These are phyloP conservation scores for Alauda arvensis DNA, from an alignment of 2,797 vertebrate species.

Conservation along the genomic window DNA sequence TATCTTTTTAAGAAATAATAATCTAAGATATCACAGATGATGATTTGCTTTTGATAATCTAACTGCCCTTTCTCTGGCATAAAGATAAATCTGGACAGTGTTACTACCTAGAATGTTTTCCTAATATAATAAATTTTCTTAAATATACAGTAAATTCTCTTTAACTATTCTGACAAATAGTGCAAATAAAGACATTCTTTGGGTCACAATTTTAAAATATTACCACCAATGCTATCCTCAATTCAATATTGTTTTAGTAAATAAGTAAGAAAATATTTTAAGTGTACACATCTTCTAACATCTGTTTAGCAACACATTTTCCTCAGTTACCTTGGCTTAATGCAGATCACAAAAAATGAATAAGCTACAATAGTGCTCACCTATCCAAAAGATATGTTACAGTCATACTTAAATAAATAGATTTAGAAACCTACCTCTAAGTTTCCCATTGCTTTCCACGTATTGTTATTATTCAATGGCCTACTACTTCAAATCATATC, in stretches of 20 bases:
- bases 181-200: slow-evolving; percentile 84
- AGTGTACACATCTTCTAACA: slow-evolving; percentile 51
- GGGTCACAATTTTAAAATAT: slow-evolving; percentile 69
- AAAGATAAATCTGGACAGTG: slow-evolving; percentile 55
- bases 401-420: slow-evolving; percentile 70
- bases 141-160: slow-evolving; percentile 72
- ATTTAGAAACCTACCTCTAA: slow-evolving; percentile 52
- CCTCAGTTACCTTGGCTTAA: slow-evolving; percentile 34
- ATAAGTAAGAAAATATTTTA: slow-evolving; percentile 68
- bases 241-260: slow-evolving; percentile 47
- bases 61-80: slow-evolving; percentile 34
- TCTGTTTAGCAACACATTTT: slow-evolving; percentile 28
- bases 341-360: slow-evolving; percentile 53
- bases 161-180: slow-evolving; percentile 69
- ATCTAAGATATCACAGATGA: slow-evolving; percentile 42
- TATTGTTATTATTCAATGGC: slow-evolving; percentile 35
- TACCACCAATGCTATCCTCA: slow-evolving; percentile 22
- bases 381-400: slow-evolving; percentile 56
- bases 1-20: slow-evolving; percentile 56
- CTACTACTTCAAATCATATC: slow-evolving; percentile 45
- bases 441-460: slow-evolving; percentile 32
- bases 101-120: slow-evolving; percentile 56
- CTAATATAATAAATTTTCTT: slow-evolving; percentile 57
- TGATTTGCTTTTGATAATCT: slow-evolving; percentile 39
- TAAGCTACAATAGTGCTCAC: slow-evolving; percentile 42